Conservation (phyloP, 2,888 invertebrate genomes). For the Megaustenia siamemsis region DNA sequence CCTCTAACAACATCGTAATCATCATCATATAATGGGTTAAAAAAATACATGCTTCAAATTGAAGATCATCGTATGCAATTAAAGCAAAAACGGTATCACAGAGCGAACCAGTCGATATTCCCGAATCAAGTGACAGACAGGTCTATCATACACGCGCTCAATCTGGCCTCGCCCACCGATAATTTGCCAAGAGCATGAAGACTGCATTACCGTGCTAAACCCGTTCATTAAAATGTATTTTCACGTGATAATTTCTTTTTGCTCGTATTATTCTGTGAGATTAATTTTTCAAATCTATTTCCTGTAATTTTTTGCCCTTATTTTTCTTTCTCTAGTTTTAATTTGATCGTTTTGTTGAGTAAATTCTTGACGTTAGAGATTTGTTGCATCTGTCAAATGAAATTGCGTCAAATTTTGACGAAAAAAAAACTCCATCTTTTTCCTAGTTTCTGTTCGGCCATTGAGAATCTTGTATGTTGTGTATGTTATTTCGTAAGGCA, state of each 20-base stretch:
- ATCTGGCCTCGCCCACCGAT: constrained; percentile 29
- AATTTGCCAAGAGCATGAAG: constrained; percentile 6
- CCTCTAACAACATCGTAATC: too few relatives aligned
- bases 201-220: constrained; percentile 21
- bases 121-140: constrained; percentile 21
- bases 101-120: constrained; percentile 28
- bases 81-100: constrained; percentile 21
- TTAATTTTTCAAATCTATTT: neutral
- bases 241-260: neutral
- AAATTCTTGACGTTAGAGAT: too few relatives aligned
- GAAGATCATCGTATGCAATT: constrained; percentile 14
- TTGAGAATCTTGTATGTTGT: too few relatives aligned
- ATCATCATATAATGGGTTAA: too few relatives aligned
- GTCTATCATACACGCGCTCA: constrained; percentile 27
- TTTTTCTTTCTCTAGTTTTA: neutral
- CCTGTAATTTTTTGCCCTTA: neutral
- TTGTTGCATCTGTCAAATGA: too few relatives aligned
- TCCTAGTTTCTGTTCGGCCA: too few relatives aligned
- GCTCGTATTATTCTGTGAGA: neutral
- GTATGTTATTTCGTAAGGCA: too few relatives aligned
- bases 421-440: too few relatives aligned
- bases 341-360: too few relatives aligned
- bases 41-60: neutral
- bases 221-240: constrained; percentile 19
- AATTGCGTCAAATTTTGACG: too few relatives aligned